Evolutionary conservation across 1,140 invertebrate species (phyloP).

Genomic region (Apis laboriosa): DNA sequence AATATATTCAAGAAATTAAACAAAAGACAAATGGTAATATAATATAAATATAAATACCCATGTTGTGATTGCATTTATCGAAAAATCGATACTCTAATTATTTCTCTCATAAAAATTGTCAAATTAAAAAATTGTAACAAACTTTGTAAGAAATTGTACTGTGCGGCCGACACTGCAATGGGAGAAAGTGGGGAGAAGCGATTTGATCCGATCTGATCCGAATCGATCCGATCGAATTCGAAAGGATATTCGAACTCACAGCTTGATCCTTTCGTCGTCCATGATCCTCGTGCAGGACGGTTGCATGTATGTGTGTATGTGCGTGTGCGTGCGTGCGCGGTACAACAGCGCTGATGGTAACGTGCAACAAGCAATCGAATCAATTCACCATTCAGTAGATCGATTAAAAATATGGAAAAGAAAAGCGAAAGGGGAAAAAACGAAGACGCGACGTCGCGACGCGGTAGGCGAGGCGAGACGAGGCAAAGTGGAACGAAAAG

Average conservation of each 20-base stretch:
- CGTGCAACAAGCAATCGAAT: slow-evolving; percentile 1
- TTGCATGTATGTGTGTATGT: not conserved
- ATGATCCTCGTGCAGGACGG: slow-evolving; percentile 54
- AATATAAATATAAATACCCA: too few relatives aligned
- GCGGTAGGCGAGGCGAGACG: not conserved
- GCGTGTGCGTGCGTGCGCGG: not conserved
- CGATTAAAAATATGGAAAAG: slow-evolving; percentile 30
- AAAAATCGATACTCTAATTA: too few relatives aligned
- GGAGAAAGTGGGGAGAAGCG: not conserved
- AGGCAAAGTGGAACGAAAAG: not conserved
- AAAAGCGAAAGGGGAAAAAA: slow-evolving; percentile 20
- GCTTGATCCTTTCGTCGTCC: slow-evolving; percentile 76
- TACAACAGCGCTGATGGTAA: slow-evolving; percentile 29
- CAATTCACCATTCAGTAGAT: slow-evolving; percentile 21
- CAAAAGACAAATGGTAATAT: too few relatives aligned
- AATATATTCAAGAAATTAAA: too few relatives aligned
- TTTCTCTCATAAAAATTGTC: too few relatives aligned
- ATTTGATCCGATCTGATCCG: slow-evolving; percentile 10
- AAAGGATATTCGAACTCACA: slow-evolving; percentile 71
- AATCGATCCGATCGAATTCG: slow-evolving; percentile 1
- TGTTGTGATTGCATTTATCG: too few relatives aligned
- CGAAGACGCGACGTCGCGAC: not conserved
- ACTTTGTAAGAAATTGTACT: too few relatives aligned
- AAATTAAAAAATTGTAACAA: too few relatives aligned
- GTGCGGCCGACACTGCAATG: too few relatives aligned